Base-by-base conservation (phyloP, 2,888 invertebrate genomes). In the Drosophila pegasa region DNA sequence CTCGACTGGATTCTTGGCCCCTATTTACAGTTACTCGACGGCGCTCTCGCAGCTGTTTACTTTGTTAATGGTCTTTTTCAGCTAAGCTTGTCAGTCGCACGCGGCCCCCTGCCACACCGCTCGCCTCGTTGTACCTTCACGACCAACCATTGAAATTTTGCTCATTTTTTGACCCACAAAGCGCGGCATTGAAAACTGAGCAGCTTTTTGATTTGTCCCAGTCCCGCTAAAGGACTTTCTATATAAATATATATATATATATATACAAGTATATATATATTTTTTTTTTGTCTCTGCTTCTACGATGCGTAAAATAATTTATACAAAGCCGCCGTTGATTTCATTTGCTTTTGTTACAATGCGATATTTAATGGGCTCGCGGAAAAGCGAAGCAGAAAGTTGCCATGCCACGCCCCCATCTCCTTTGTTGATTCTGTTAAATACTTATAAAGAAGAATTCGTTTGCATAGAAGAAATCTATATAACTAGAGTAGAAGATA, bases 1-100 rank as follows among this genome's bases (percentile, higher is more conserved):
- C 66, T 84, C 80, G 67, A 63, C 77, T 62, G 63, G 59, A 76
- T 77, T 70, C 50, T 48, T 61, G 27, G 71, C 65, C 64, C 66
- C 63, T 66, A 65, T 65, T 73, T 67, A 67, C 62, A 68, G 65
- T 72, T 71, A 66, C 76, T 69, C 71, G 64, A 50, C 51, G 62
- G 48, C 56, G 61, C 68, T 71, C 82, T 74, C 64, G 77, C 88
- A 85, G 89, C 89, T 89, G 86, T 86, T 86, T 89, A 88, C 86
- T 89, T 86, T 89, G 86, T 86, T 86, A 86, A 86, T 86, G 88
- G 86, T 76, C 88, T 88, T 86, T 86, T 86, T 74, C 89, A 89
- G 85, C 86, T 87, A 69, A 87, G 89, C 80, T 69, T 76, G 72
- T 63, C 77, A 77, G 80, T 62, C 76, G 78, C 87, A 77, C 70